Evolutionary conservation across 2,113 vertebrate species (phyloP).

Genomic region (Elanus axillaris): DNA sequence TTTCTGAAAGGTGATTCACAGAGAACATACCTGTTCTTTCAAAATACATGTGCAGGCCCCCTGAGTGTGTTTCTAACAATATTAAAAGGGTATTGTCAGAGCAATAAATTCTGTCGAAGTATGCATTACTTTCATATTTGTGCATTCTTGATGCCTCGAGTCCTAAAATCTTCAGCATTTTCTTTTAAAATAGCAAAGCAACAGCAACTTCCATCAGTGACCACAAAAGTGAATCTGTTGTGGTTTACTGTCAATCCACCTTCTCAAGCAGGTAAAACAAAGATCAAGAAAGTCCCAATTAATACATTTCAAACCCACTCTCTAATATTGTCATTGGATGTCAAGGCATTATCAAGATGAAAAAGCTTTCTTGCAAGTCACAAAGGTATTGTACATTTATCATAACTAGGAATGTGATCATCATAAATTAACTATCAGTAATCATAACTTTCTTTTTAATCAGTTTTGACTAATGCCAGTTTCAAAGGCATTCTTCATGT

Average conservation of each 20-base stretch:
- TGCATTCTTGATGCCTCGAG: neutral
- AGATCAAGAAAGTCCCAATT: neutral
- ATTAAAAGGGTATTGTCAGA: neutral
- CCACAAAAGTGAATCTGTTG: neutral
- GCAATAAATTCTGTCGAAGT: neutral
- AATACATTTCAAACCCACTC: neutral
- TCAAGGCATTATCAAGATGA: neutral
- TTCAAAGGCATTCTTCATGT: neutral
- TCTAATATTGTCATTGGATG: neutral
- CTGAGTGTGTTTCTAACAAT: neutral
- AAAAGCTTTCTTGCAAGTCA: neutral
- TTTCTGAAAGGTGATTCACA: neutral
- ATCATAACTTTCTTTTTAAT: slow-evolving; percentile 15
- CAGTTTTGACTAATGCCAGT: neutral
- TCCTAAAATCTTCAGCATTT: neutral
- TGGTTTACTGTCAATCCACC: neutral
- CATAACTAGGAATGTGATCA: neutral
- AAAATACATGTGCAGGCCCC: neutral
- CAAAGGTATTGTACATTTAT: neutral
- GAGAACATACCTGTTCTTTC: neutral
- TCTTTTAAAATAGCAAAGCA: neutral
- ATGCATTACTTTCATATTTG: neutral
- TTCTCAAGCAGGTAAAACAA: neutral
- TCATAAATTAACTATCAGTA: neutral
- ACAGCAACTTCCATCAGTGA: neutral